Evolutionary conservation across 2,113 vertebrate species (phyloP).

Genomic region (Andinoacara biseriatus): DNA sequence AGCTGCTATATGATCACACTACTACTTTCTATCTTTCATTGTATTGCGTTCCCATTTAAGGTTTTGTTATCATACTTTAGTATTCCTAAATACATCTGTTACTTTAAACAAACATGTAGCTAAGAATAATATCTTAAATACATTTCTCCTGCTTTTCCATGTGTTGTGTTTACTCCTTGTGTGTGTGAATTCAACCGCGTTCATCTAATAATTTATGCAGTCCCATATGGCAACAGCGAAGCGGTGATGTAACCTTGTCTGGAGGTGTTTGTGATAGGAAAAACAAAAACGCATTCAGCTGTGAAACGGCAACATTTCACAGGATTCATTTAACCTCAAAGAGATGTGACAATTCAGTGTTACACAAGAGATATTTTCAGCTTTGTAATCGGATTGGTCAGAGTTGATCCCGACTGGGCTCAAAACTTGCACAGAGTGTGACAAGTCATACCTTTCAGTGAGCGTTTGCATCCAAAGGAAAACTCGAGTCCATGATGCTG

Average conservation of each 20-base stretch:
- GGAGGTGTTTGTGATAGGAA: constrained; percentile 42
- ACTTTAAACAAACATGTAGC: background rate
- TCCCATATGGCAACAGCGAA: constrained; percentile 36
- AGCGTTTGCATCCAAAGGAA: background rate
- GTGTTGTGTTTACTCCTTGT: background rate
- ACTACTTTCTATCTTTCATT: background rate
- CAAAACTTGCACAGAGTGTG: background rate
- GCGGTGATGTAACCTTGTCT: constrained; percentile 42
- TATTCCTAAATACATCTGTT: background rate
- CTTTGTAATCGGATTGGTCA: background rate
- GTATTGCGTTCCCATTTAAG: background rate
- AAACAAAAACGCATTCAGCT: constrained; percentile 43
- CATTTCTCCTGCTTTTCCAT: constrained; percentile 5
- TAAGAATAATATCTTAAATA: background rate
- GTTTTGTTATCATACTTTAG: background rate
- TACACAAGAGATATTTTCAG: constrained; percentile 29
- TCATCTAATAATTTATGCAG: constrained; percentile 52
- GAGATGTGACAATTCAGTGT: constrained; percentile 14
- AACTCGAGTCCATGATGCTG: background rate
- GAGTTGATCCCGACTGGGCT: background rate
- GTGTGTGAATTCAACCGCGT: background rate
- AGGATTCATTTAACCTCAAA: constrained; percentile 20
- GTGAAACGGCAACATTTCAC: constrained; percentile 42
- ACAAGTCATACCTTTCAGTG: background rate
- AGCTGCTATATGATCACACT: background rate